These are phyloP conservation scores for Megaceryle torquata DNA, from an alignment of 2,113 vertebrate genomes.

Conservation along the genomic window DNA sequence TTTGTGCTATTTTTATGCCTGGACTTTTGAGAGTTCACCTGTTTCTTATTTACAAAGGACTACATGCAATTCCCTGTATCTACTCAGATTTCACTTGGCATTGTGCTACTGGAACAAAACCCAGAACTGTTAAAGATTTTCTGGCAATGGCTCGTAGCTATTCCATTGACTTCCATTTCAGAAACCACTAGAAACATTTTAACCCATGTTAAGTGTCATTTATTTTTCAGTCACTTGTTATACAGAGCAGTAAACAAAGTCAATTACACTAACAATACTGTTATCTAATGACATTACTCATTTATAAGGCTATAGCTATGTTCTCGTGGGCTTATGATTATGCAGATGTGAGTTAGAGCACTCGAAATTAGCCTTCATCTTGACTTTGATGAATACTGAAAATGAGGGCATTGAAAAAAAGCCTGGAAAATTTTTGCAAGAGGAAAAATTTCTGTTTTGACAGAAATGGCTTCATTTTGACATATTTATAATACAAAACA, in stretches of 20 bases:
- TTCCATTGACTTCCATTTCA: not conserved
- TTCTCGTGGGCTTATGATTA: not conserved
- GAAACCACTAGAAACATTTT: not conserved
- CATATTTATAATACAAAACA: conserved; percentile 31
- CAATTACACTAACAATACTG: not conserved
- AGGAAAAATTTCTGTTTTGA: not conserved
- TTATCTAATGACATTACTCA: conserved; percentile 4
- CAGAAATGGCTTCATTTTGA: not conserved
- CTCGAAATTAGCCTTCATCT: not conserved
- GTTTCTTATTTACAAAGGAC: not conserved
- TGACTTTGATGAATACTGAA: not conserved
- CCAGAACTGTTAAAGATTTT: not conserved
- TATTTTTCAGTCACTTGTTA: conserved; percentile 23
- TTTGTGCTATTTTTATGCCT: not conserved
- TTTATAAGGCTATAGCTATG: not conserved
- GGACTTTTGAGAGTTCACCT: not conserved
- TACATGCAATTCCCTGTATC: not conserved
- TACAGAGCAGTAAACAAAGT: not conserved
- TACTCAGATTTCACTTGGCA: not conserved
- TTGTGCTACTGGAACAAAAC: not conserved
- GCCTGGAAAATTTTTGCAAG: not conserved
- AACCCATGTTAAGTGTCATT: not conserved
- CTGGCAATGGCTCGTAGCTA: not conserved
- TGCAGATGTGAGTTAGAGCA: not conserved
- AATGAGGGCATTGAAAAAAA: not conserved